A percentile compares a stretch with the other conserved stretches of the same genome.
These are phyloP conservation scores for Menidia beryllina DNA, from an alignment of 2,113 vertebrate genomes.

Conservation along the genomic window DNA sequence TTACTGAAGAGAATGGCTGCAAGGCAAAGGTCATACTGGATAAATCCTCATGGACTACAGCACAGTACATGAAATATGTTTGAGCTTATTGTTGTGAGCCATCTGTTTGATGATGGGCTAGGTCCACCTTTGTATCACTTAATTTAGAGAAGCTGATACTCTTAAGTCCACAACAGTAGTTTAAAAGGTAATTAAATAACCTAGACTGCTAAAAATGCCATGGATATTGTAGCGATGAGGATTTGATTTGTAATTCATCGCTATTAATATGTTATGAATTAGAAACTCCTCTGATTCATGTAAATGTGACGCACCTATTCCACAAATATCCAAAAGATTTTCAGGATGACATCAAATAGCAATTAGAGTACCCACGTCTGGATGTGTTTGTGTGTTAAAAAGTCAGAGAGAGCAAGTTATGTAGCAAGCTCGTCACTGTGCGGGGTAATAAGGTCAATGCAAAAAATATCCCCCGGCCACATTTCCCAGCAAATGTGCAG, in stretches of 20 bases:
- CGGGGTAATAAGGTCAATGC: constrained; percentile 96
- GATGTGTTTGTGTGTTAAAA: constrained; percentile 55
- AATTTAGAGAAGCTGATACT: too few relatives aligned
- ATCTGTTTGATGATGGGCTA: constrained; percentile 39
- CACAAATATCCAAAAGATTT: constrained; percentile 18
- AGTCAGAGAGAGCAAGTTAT: constrained; percentile 73
- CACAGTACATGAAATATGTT: constrained; percentile 29
- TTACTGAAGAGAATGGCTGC: constrained; percentile 72
- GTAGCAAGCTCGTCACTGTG: constrained; percentile 85
- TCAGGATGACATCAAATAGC: constrained; percentile 22
- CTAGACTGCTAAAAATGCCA: not conserved
- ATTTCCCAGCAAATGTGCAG: constrained; percentile 90
- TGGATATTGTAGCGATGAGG: not conserved
- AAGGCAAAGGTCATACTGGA: constrained; percentile 57
- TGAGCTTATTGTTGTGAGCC: constrained; percentile 46
- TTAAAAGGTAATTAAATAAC: not conserved
- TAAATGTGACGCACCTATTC: not conserved
- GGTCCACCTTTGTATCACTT: too few relatives aligned
- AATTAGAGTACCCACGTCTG: constrained; percentile 18
- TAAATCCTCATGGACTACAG: constrained; percentile 51
- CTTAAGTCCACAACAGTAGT: too few relatives aligned
- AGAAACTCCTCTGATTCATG: not conserved
- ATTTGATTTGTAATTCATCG: not conserved
- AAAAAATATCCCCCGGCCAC: constrained; percentile 91
- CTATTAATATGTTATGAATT: too few relatives aligned